Evolutionary conservation across 2,888 invertebrate genomes (phyloP).

Genomic region (Pammene aurita): DNA sequence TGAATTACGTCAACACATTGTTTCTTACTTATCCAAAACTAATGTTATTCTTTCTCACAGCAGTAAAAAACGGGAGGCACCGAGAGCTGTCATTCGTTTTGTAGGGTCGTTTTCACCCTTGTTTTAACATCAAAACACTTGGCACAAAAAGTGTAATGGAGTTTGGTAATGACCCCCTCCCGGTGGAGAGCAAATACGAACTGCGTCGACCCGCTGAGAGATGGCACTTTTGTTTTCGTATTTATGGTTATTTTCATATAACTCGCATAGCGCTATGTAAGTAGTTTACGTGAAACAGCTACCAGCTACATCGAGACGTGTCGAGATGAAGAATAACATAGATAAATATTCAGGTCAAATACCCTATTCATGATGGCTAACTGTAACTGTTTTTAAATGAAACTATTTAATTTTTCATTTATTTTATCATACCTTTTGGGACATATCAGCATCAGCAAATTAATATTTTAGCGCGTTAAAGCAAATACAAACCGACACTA

Average conservation of each 20-base stretch:
- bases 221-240: constrained; percentile 60
- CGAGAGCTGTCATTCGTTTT: constrained; percentile 76
- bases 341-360: no score
- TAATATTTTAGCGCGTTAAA: neutral
- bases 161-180: constrained; percentile 80
- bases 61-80: constrained; percentile 68
- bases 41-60: constrained; percentile 62
- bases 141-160: constrained; percentile 83
- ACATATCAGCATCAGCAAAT: neutral
- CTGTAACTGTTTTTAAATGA: no score
- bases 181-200: constrained; percentile 67
- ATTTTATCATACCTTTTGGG: no score
- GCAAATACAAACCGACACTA: constrained; percentile 14
- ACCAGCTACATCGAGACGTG: neutral
- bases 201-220: constrained; percentile 69
- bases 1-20: constrained; percentile 22
- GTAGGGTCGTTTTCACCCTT: constrained; percentile 82
- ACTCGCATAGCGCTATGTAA: constrained; percentile 16
- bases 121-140: constrained; percentile 81
- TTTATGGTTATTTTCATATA: constrained; percentile 42
- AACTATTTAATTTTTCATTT: no score
- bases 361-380: no score
- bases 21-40: constrained; percentile 46
- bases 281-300: constrained; percentile 8
- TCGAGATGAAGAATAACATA: no score